phyloP scores from a whole-genome alignment of 2,113 vertebrate species.

The Stigmatopora nigra region DNA sequence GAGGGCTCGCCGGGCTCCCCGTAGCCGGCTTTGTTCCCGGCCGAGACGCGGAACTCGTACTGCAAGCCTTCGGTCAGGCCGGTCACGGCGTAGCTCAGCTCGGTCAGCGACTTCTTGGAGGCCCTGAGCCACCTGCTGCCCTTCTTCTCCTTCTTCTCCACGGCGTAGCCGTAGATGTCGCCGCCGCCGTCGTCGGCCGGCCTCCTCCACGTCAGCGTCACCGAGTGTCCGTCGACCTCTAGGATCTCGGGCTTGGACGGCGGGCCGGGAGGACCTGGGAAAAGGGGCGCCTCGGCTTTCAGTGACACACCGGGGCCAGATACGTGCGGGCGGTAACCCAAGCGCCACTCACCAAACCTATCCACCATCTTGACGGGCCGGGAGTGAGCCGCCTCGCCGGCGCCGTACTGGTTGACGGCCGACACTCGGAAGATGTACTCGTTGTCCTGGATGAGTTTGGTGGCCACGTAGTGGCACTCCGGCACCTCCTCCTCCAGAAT shows the following conservation, averaged over 20 bases:
- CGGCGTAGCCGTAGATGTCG: slow-evolving; percentile 86
- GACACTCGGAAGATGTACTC: slow-evolving; percentile 96
- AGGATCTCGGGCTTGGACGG: slow-evolving; percentile 89
- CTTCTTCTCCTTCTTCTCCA: slow-evolving; percentile 94
- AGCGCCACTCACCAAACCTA: slow-evolving; percentile 79
- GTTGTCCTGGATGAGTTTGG: slow-evolving; percentile 94
- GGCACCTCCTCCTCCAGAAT: slow-evolving; percentile 85
- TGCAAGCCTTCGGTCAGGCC: slow-evolving; percentile 85
- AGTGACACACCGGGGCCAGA: background rate
- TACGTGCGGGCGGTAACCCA: too few relatives aligned
- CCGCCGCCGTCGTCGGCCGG: slow-evolving; percentile 90
- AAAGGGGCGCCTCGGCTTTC: background rate
- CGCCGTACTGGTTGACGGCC: slow-evolving; percentile 89
- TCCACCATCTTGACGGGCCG: slow-evolving; percentile 95
- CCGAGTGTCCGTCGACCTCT: slow-evolving; percentile 82
- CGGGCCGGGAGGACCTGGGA: slow-evolving; percentile 79
- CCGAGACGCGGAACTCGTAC: slow-evolving; percentile 93
- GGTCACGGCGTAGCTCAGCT: slow-evolving; percentile 83
- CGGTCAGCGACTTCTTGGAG: slow-evolving; percentile 82
- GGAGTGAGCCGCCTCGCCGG: slow-evolving; percentile 85
- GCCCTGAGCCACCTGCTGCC: slow-evolving; percentile 86
- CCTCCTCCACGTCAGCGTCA: slow-evolving; percentile 87
- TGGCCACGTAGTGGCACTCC: slow-evolving; percentile 86
- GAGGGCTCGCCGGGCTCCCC: slow-evolving; percentile 91
- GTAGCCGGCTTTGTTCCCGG: slow-evolving; percentile 92